These are phyloP conservation scores for Tipula helvola DNA, from an alignment of 2,888 invertebrate genomes.

Conservation along the genomic window DNA sequence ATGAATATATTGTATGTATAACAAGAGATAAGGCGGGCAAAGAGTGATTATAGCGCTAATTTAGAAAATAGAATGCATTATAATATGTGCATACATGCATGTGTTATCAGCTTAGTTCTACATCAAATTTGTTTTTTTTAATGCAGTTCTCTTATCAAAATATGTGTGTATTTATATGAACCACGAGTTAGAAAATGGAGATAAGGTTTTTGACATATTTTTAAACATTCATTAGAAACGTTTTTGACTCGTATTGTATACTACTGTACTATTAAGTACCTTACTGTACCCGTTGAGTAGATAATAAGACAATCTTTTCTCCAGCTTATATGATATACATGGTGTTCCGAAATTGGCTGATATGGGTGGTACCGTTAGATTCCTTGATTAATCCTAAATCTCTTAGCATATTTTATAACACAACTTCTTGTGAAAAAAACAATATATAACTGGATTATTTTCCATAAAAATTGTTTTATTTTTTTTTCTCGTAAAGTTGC, in stretches of 20 bases:
- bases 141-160: not conserved
- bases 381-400: too few relatives aligned
- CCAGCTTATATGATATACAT: too few relatives aligned
- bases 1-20: not conserved
- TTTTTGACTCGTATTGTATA: not conserved
- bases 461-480: too few relatives aligned
- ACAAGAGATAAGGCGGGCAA: not conserved
- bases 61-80: not conserved
- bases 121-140: not conserved
- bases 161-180: not conserved
- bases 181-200: not conserved
- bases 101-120: not conserved
- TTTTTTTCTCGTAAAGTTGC: too few relatives aligned
- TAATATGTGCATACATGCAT: not conserved
- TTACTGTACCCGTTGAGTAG: too few relatives aligned
- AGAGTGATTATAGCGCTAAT: not conserved
- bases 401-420: too few relatives aligned
- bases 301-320: too few relatives aligned
- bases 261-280: too few relatives aligned
- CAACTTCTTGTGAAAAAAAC: too few relatives aligned
- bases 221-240: not conserved
- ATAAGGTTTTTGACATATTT: not conserved
- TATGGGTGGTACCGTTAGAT: too few relatives aligned
- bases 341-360: too few relatives aligned
- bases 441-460: too few relatives aligned